These are phyloP conservation scores for Chloroceryle inda DNA, from an alignment of 2,797 vertebrate genomes.

Conservation along the genomic window DNA sequence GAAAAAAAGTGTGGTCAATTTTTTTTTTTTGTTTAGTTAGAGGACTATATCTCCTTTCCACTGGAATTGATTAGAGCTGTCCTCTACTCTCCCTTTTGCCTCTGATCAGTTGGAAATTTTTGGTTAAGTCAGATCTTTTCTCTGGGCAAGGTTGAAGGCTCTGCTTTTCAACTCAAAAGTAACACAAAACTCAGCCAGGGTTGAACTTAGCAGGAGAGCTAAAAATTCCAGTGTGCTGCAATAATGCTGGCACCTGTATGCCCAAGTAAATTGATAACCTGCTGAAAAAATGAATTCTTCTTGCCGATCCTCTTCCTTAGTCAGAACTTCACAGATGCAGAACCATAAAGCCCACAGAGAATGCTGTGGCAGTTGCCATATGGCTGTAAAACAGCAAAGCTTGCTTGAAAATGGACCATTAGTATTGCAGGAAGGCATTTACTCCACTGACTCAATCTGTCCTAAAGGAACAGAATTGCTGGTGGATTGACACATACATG, in stretches of 20 bases:
- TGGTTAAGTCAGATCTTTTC: background rate
- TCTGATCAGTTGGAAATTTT: background rate
- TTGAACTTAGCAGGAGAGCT: background rate
- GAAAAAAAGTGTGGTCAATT: background rate
- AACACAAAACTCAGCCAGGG: background rate
- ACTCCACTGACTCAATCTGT: background rate
- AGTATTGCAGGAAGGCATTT: background rate
- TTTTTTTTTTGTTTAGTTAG: background rate
- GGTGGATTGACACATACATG: background rate
- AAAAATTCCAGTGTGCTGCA: background rate
- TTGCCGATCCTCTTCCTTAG: background rate
- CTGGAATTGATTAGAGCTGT: background rate
- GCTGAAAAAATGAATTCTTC: background rate
- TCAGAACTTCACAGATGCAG: background rate
- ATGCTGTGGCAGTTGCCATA: background rate
- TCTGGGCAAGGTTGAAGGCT: background rate
- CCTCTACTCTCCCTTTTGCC: background rate
- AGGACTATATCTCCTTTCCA: background rate
- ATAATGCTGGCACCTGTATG: background rate
- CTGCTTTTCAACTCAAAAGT: background rate
- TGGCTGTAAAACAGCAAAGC: fast-evolving
- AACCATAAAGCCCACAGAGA: background rate
- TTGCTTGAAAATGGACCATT: background rate
- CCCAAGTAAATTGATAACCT: background rate
- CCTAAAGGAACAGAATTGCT: background rate